Evolutionary conservation across 2,113 vertebrate genomes (phyloP), one percentile per base, ranked within the genome.

Genomic region (Okapia johnstoni): DNA sequence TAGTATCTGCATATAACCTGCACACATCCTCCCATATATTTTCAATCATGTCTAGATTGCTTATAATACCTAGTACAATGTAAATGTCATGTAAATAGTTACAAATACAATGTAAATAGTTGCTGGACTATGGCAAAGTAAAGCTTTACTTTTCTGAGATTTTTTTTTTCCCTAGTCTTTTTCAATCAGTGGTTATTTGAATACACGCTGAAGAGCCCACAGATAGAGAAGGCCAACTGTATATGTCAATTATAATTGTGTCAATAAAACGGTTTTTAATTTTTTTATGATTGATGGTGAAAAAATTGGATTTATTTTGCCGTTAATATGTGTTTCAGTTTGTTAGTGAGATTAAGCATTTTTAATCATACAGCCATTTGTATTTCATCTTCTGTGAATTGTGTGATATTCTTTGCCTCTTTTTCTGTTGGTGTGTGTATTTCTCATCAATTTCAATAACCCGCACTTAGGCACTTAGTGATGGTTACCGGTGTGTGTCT

Each of bases 301-400:
- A 66, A 88, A 87, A 13, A 10, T 55, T 90, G 26, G 5, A 63
- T 26, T 89, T 63, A 23, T 12, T 85, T 84, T 86, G 9, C 52
- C 88, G 2, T 55, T 93, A 46, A 5, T 77, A 17, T 50, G 33
- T 58, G 26, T 96, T 96, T 66, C 26, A 8, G 13, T 86, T 66
- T 80, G 15, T 57, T 60, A 25, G 26, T 87, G 63, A 83, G 36
- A 14, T 55, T n/a, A 88, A 77, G 15, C 25, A 4, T 60, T 55
- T 94, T 52, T 28, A 33, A 40, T 60, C 9, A 4, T 50, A 11
- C 26, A 63, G 14, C 48, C 63, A 36, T 77, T 86, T 77, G 54
- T 85, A 52, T 90, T 70, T 96, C 58, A 58, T 96, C 77, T 87
- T 90, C 57, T 85, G 14, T 66, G 61, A 97, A 55, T 6, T 85